These are phyloP conservation scores for Chrysolina haemoptera DNA, from an alignment of 2,888 invertebrate species.

Conservation along the genomic window DNA sequence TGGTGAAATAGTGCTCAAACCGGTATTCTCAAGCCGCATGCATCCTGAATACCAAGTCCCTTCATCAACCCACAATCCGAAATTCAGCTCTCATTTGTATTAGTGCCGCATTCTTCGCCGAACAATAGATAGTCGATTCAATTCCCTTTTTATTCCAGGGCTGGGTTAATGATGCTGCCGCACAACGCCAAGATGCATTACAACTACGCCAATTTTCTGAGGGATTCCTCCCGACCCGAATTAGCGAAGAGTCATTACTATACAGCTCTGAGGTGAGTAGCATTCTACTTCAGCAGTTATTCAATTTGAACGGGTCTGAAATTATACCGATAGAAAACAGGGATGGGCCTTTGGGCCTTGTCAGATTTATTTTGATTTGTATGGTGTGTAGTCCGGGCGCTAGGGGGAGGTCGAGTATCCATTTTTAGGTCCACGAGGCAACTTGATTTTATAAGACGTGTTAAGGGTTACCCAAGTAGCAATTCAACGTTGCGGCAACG, in stretches of 20 bases:
- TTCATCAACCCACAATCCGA: not conserved
- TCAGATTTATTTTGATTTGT: no score
- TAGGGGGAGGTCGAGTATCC: no score
- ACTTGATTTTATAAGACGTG: no score
- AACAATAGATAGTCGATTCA: slow-evolving; percentile 23
- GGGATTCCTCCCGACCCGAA: slow-evolving; percentile 82
- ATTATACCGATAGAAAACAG: not conserved
- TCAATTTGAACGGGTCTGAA: not conserved
- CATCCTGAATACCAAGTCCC: not conserved
- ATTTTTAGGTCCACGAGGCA: no score
- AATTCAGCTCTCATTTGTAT: slow-evolving; percentile 16
- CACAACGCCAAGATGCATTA: slow-evolving; percentile 93
- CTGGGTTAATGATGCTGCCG: slow-evolving; percentile 84
- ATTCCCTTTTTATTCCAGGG: slow-evolving; percentile 72
- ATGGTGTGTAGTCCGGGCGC: no score
- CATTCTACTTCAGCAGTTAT: not conserved
- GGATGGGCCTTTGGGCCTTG: no score
- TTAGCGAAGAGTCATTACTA: slow-evolving; percentile 85
- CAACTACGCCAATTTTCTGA: slow-evolving; percentile 89
- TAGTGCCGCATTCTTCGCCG: slow-evolving; percentile 3
- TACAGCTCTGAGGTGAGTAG: slow-evolving; percentile 83
- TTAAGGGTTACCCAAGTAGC: no score
- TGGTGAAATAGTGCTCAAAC: not conserved
- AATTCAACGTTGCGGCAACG: no score
- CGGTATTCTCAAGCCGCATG: not conserved